Base-by-base conservation (phyloP, 2,797 vertebrate species). In the Orestias chungarensis region DNA sequence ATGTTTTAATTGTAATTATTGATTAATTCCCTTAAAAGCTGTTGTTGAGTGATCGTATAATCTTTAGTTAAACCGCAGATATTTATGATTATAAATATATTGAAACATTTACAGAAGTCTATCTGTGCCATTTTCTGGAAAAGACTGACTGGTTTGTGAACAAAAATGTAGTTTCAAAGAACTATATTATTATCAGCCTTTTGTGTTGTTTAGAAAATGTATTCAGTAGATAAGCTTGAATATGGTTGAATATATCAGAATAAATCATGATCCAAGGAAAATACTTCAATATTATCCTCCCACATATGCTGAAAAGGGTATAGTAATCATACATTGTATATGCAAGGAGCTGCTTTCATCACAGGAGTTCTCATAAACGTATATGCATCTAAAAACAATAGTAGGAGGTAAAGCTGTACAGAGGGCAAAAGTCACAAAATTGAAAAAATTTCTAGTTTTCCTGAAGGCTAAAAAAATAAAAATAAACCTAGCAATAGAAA, bases 381-480 rank as follows among this genome's bases (percentile, higher is more conserved):
- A 69, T 44, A 72, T 82, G 67, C 66, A 75, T 80, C 73, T 83
- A 89, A 70, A 78, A 87, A 78, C 77, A 33, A 73, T 49, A 68
- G 49, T 83, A 64, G 27, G 38, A 80, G 82, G 70, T 46, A 73
- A 38, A 72, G 55, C 38, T 42, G 33, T 38, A 66, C 40, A 76
- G 74, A 84, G 85, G 78, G 75, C 80, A 80, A 83, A 83, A 78
- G 85, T 79, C 86, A 77, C 54, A 66, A 79, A 83, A 76, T 78
- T 55, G 70, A 76, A 66, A 73, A 80, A 40, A 73, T 82, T 81
- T 88, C 31, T 72, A 86, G 83, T 86, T 70, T 85, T 87, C 47
- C 54, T 66, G 54, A 15, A 70, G 77, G 69, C 54, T 76, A 83
- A 82, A 55, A 81, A 81, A 52, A 82, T 59, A 81, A 81, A 52